phyloP scores from a whole-genome alignment of 2,888 invertebrate genomes.

The Hydrotaea diabolus region DNA sequence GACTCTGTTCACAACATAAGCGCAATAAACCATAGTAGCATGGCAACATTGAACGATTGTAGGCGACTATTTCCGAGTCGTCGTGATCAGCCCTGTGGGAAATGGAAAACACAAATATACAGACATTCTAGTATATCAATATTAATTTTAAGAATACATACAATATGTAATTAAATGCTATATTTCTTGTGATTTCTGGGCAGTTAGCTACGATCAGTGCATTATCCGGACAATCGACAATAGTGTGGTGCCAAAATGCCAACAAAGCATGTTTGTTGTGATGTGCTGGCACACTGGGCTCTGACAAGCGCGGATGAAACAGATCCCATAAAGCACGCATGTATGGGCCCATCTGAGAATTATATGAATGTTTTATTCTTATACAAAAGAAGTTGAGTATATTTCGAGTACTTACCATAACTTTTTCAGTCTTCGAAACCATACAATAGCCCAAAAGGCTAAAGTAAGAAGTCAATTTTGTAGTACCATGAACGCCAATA shows the following conservation, averaged over 20 bases:
- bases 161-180: constrained; percentile 98
- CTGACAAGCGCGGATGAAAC: constrained; percentile 96
- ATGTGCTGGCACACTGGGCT: constrained; percentile 96
- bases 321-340: constrained; percentile 95
- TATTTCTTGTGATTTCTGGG: constrained; percentile 93
- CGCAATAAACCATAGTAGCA: constrained; percentile 94
- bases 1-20: constrained; percentile 94
- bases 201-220: constrained; percentile 93
- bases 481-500: constrained; percentile 92
- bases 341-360: constrained; percentile 92
- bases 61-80: constrained; percentile 96
- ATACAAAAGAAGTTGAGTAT: background rate
- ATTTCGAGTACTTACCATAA: constrained; percentile 86
- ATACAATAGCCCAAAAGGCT: constrained; percentile 95
- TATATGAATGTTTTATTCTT: constrained; percentile 11
- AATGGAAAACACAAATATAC: background rate
- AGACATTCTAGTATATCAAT: background rate
- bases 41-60: constrained; percentile 96
- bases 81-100: constrained; percentile 93
- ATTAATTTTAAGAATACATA: constrained; percentile 81
- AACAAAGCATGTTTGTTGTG: constrained; percentile 96
- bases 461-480: constrained; percentile 95
- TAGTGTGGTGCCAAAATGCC: constrained; percentile 96
- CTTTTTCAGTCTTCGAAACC: constrained; percentile 93
- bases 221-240: constrained; percentile 95